A percentile compares a stretch with the other conserved stretches of the same genome.
Evolutionary conservation across 2,113 vertebrate genomes (phyloP).

Genomic region (Clinocottus analis): DNA sequence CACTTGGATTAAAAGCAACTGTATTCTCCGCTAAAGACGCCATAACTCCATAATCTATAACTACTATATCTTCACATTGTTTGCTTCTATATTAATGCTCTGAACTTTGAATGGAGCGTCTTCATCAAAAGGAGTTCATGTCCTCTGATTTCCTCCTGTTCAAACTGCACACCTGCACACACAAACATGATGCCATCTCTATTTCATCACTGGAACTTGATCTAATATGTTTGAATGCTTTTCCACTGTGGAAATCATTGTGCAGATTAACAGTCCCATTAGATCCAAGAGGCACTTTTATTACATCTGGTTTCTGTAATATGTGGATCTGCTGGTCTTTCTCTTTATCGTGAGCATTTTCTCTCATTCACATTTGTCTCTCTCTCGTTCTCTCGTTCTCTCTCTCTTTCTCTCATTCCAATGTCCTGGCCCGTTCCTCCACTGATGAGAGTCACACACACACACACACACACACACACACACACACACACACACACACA

Average conservation of each 20-base stretch:
- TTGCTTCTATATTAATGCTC: no score
- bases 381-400: neutral
- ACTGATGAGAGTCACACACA: conserved; percentile 50
- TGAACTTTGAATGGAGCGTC: no score
- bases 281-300: neutral
- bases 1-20: no score
- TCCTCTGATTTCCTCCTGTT: neutral
- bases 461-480: neutral
- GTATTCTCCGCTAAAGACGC: no score
- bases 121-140: neutral
- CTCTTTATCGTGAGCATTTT: neutral
- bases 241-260: neutral
- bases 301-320: neutral
- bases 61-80: no score
- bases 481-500: neutral
- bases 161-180: neutral
- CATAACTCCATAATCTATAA: no score
- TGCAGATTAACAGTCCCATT: neutral
- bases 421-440: conserved; percentile 19
- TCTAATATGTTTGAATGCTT: neutral
- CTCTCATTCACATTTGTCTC: no score
- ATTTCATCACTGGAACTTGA: neutral
- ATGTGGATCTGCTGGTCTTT: neutral
- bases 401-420: neutral
- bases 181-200: neutral